Conservation (phyloP, 1,140 invertebrate species). For the Gryllus bimaculatus region DNA sequence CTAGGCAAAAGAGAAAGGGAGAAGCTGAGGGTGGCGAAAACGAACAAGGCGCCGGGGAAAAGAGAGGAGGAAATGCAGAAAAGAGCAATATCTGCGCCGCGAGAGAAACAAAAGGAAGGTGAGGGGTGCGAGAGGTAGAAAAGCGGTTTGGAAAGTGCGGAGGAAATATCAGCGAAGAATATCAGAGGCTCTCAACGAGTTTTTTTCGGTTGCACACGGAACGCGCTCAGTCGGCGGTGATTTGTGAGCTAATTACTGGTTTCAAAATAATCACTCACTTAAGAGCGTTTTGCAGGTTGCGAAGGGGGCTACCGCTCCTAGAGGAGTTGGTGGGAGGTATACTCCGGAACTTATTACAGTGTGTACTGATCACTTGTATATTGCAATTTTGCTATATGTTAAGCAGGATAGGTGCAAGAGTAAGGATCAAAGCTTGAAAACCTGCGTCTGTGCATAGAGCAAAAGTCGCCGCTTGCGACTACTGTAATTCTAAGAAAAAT, state of each 20-base stretch:
- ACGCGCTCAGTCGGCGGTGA: background rate
- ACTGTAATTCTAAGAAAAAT: too few relatives aligned
- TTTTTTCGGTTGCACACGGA: background rate
- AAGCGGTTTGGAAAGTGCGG: background rate
- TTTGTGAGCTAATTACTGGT: background rate
- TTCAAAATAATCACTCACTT: conserved; percentile 5
- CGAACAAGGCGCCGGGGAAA: background rate
- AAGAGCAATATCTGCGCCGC: background rate
- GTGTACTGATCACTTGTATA: too few relatives aligned
- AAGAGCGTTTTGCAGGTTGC: background rate
- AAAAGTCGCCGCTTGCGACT: too few relatives aligned
- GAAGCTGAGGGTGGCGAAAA: background rate
- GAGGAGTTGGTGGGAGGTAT: too few relatives aligned
- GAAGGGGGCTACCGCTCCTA: too few relatives aligned
- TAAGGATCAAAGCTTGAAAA: too few relatives aligned
- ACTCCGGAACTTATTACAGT: too few relatives aligned
- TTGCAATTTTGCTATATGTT: too few relatives aligned
- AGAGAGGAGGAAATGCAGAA: background rate
- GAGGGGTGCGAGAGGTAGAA: background rate
- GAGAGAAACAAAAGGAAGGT: background rate
- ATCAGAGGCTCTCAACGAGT: background rate
- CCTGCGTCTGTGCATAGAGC: too few relatives aligned
- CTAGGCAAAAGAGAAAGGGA: background rate
- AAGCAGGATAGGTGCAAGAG: too few relatives aligned
- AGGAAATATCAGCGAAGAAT: background rate